A percentile compares a stretch with the other conserved stretches of the same genome.
Conservation (phyloP, 2,888 invertebrate species). For the Nomada ferruginata region DNA sequence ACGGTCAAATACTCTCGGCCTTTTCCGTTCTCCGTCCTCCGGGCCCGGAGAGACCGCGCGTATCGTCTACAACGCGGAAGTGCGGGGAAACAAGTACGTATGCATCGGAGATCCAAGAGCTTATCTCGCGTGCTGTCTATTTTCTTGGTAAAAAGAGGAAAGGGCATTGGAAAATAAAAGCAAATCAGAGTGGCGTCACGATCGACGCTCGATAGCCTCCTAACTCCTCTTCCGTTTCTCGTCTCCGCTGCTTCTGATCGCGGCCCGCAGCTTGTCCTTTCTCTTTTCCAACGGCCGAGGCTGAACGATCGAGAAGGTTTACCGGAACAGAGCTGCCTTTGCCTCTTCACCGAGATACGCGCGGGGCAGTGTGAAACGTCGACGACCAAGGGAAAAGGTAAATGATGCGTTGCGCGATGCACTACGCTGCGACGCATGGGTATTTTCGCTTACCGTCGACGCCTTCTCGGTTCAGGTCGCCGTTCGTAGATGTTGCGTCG, state of each 20-base stretch:
- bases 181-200: too few relatives aligned
- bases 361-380: not conserved
- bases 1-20: not conserved
- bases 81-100: too few relatives aligned
- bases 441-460: constrained; percentile 24
- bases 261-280: constrained; percentile 13
- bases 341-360: constrained; percentile 5
- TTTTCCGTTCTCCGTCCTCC: not conserved
- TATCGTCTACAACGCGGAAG: not conserved
- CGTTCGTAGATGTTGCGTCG: not conserved
- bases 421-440: constrained; percentile 63
- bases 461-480: not conserved
- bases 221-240: constrained; percentile 6
- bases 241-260: constrained; percentile 8
- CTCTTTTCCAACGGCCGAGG: constrained; percentile 48
- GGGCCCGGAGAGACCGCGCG: too few relatives aligned
- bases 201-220: too few relatives aligned
- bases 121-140: too few relatives aligned
- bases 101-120: too few relatives aligned
- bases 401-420: not conserved
- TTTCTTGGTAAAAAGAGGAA: too few relatives aligned
- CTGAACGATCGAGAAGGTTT: constrained; percentile 57
- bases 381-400: not conserved
- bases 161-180: too few relatives aligned
- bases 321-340: constrained; percentile 34